Base-by-base conservation (phyloP, 2,113 vertebrate genomes). In the Apaloderma vittatum region DNA sequence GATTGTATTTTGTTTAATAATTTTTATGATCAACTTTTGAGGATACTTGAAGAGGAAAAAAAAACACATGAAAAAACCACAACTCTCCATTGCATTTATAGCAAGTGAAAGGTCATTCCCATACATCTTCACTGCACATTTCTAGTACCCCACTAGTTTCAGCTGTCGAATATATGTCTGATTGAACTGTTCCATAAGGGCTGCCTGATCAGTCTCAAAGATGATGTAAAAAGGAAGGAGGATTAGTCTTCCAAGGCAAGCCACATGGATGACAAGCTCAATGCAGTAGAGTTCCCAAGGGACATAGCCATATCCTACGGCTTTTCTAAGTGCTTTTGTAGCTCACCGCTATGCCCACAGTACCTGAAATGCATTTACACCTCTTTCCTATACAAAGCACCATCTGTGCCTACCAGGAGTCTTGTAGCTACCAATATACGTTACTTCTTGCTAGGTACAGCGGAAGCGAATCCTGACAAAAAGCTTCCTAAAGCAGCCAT, bases 121-220 rank as follows among this genome's bases (percentile, higher is more conserved):
- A 16, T 9, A 43, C 7, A 29, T 2, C 16, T 75, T 67, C 68
- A 23, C 30, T 72, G 48, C 1, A 0, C 0, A 0, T 57, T 92
- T 90, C 40, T 52, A 51, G 18, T 6, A 68, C 27, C 10, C 26
- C 22, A 30, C 32, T 54, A 32, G 4, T n/a, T 83, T 57, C 37
- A 90, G 8, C 29, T 48, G 5, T 37, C 24, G 61, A 63, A 46
- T 3, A 63, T 20, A 71, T 34, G 67, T 11, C 32, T 55, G 32
- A 15, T 29, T 90, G 43, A 73, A 30, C 29, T 48, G 5, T 40
- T 84, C 59, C 4, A 0, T 63, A 67, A 57, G 20, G 43, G 30
- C 30, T 89, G 51, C 43, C 52, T 71, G 26, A 6, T 36, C 82
- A 37, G 1, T 59, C 65, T 29, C 52, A 40, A 82, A 67, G 34